Evolutionary conservation across 1,140 invertebrate species (phyloP), one percentile per base, ranked within the genome.

Genomic region (Pseudomyrmex gracilis): DNA sequence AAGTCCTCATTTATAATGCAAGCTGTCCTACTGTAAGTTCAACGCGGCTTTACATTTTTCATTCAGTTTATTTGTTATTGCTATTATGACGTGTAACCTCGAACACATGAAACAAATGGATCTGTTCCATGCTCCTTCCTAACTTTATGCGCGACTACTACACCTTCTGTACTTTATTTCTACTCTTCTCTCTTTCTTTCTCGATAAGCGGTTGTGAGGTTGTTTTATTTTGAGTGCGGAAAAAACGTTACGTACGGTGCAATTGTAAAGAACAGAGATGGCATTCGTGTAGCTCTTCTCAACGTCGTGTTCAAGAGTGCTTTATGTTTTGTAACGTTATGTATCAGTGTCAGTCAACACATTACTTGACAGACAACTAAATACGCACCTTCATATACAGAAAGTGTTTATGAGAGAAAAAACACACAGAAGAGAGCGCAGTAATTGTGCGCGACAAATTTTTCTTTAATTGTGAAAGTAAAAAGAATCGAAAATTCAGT

Each of bases 1-100:
- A 8, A 34, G 82, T 86, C 88, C 53, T 86, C 88, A 89, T 89
- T 89, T 89, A 89, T 88, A 34, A 34, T 34, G 60, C 13, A 20
- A 73, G 61, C 34, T 73, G 0, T 15, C 17, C 47, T 13, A 20
- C 24, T 64, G 13, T 73, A 73, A 15, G 17, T 55, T 70, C 15
- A 57, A 34, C 49, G 8, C 24, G 22, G 78, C 80, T 78, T 84
- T 83, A 83, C 73, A 83, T 78, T 57, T 34, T 78, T 82, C 47
- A 49, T 70, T 70, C 12, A 71, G 71, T 80, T 71, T 55, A 71
- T 60, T 80, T 80, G 71, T 71, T 80, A 60, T 78, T 78, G 64
- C 64, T 78, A 57, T 53, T 60, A 66, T 66, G 67, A 34, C 76
- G 53, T 80, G 43, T 60, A 58, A 10, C 45, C 53, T n/a, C 43